Percentiles rank a stretch among this genome's conserved stretches.
These are phyloP conservation scores for Tetheella fluctuosa DNA, from an alignment of 2,888 invertebrate genomes.

Conservation along the genomic window DNA sequence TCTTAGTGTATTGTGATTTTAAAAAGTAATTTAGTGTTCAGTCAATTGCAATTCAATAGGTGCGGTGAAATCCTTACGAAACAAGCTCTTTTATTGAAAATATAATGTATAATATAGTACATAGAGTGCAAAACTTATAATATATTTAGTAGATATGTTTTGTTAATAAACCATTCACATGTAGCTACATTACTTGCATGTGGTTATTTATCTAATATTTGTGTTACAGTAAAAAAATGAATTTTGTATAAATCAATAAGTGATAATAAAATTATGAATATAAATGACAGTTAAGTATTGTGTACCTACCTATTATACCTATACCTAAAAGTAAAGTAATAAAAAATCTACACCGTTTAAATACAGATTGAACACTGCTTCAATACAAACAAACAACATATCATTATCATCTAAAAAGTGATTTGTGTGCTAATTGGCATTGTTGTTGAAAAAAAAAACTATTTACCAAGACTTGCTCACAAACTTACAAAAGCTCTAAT, in stretches of 20 bases:
- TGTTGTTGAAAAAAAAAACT: slow-evolving; percentile 21
- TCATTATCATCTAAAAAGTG: slow-evolving; percentile 23
- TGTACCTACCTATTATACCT: no score
- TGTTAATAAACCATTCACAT: not conserved
- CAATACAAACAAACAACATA: not conserved
- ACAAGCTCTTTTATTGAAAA: slow-evolving; percentile 5
- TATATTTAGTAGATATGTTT: not conserved
- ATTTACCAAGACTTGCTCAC: slow-evolving; percentile 36
- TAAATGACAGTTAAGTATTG: not conserved
- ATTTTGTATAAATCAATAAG: not conserved
- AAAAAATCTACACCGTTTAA: not conserved
- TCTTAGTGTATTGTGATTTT: not conserved
- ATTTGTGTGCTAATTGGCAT: slow-evolving; percentile 22
- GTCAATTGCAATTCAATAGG: not conserved
- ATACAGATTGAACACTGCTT: not conserved
- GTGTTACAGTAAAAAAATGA: not conserved
- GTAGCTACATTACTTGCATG: not conserved
- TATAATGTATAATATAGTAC: not conserved
- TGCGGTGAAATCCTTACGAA: not conserved
- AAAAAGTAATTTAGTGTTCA: slow-evolving; percentile 1
- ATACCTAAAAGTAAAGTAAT: not conserved
- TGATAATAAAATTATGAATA: not conserved
- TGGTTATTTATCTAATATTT: not conserved
- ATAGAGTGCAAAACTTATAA: not conserved
- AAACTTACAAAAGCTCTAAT: slow-evolving; percentile 59